phyloP scores from a whole-genome alignment of 1,140 invertebrate genomes.

The Trinorchestia longiramus region DNA sequence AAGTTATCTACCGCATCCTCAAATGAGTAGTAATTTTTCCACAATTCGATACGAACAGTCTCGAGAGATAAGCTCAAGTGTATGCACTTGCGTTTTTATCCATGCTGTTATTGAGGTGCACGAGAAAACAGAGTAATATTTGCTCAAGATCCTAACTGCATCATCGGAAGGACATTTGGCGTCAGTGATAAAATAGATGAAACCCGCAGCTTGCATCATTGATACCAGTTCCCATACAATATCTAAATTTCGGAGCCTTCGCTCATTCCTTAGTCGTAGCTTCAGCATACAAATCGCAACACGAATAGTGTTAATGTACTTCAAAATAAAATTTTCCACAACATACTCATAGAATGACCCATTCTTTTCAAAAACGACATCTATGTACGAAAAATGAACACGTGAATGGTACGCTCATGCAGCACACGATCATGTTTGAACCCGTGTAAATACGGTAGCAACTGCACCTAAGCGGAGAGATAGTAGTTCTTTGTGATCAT shows the following conservation, averaged over 20 bases:
- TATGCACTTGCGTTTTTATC: conserved; percentile 36
- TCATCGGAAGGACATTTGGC: background rate
- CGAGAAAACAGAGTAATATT: background rate
- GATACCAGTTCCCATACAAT: background rate
- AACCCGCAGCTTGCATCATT: background rate
- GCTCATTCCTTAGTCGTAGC: too few species aligned
- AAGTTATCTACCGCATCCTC: background rate
- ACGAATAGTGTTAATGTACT: background rate
- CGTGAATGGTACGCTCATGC: background rate
- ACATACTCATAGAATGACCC: background rate
- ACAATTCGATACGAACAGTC: background rate
- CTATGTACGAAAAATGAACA: background rate
- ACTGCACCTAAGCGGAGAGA: too few species aligned
- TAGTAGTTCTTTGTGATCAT: too few species aligned
- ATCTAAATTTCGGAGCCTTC: background rate
- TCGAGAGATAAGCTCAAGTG: conserved; percentile 35
- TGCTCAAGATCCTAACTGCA: background rate
- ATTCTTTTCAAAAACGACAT: background rate
- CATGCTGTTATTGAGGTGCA: background rate
- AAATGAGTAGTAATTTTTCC: background rate
- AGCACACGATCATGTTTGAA: background rate
- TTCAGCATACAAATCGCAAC: too few species aligned
- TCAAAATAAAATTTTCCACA: background rate
- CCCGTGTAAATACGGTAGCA: too few species aligned
- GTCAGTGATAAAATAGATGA: background rate